Evolutionary conservation across 30 jellyfish, hydroid and myxozoan species (phyloP).

Genomic region (Morbakka virulenta): DNA sequence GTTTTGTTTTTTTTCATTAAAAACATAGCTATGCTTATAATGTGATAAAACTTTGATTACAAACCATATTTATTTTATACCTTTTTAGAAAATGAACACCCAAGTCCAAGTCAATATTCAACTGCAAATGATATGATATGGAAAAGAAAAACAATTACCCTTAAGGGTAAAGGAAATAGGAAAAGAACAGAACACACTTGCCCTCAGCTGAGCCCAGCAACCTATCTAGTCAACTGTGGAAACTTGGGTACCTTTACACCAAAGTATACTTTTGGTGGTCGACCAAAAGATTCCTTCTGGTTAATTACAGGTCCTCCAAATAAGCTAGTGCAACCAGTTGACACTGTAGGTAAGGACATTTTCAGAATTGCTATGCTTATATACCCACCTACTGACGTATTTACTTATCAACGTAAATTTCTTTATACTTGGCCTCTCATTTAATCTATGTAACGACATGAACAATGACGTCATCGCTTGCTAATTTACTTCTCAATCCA

Average conservation of each 20-base stretch:
- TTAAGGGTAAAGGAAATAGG: constrained; percentile 53
- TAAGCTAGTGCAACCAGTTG: constrained; percentile 54
- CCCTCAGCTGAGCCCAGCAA: constrained; percentile 51
- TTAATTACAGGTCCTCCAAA: constrained; percentile 61
- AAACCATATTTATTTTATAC: neutral
- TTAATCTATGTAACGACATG: too few species aligned
- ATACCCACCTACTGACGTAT: too few species aligned
- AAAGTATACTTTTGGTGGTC: constrained; percentile 26
- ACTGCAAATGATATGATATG: constrained; percentile 47
- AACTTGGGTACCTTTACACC: constrained; percentile 39
- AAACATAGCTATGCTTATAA: too few species aligned
- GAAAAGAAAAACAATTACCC: constrained; percentile 34
- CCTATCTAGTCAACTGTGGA: constrained; percentile 39
- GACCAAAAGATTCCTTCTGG: too few species aligned
- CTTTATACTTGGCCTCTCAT: too few species aligned
- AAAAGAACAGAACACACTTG: constrained; percentile 4
- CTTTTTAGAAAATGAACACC: constrained; percentile 8
- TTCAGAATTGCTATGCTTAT: too few species aligned
- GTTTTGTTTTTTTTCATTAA: too few species aligned
- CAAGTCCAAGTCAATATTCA: constrained; percentile 61
- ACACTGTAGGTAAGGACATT: constrained; percentile 57
- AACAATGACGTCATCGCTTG: too few species aligned
- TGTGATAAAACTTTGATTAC: too few species aligned
- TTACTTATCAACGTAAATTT: too few species aligned
- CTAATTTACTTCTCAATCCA: too few species aligned